phyloP scores from a whole-genome alignment of 2,888 invertebrate genomes.

The Norana najaformis region DNA sequence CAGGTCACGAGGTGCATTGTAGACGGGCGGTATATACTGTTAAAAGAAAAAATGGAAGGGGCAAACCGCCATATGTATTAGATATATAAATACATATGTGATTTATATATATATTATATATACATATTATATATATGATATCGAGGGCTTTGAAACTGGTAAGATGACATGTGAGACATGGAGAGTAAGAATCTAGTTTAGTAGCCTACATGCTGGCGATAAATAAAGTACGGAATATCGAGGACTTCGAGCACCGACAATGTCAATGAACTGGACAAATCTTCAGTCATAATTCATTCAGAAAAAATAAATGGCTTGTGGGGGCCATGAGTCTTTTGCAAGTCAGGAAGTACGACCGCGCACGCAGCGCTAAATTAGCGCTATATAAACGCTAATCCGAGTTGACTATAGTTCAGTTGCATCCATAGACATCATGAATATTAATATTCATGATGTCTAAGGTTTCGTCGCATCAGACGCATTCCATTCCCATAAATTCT shows the following conservation, averaged over 20 bases:
- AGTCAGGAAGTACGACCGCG: background rate
- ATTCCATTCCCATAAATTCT: background rate
- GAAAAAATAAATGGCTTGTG: background rate
- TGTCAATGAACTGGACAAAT: background rate
- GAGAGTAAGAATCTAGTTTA: background rate
- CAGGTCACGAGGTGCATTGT: too few relatives aligned
- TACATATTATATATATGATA: too few relatives aligned
- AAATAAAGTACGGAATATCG: background rate
- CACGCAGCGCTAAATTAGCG: background rate
- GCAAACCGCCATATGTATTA: too few relatives aligned
- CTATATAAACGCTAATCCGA: background rate
- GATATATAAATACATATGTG: too few relatives aligned
- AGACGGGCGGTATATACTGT: too few relatives aligned
- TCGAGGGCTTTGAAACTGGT: background rate
- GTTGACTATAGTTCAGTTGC: background rate
- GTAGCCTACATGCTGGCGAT: background rate
- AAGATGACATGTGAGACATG: background rate
- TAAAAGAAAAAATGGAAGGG: too few relatives aligned
- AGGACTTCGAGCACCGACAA: background rate
- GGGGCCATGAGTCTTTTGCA: background rate
- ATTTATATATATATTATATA: too few relatives aligned
- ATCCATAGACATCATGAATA: too few relatives aligned
- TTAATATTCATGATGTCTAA: too few relatives aligned
- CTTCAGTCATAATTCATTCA: background rate
- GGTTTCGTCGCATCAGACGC: too few relatives aligned